Evolutionary conservation across 2,797 vertebrate species (phyloP).

Genomic region (Chloroceryle inda): DNA sequence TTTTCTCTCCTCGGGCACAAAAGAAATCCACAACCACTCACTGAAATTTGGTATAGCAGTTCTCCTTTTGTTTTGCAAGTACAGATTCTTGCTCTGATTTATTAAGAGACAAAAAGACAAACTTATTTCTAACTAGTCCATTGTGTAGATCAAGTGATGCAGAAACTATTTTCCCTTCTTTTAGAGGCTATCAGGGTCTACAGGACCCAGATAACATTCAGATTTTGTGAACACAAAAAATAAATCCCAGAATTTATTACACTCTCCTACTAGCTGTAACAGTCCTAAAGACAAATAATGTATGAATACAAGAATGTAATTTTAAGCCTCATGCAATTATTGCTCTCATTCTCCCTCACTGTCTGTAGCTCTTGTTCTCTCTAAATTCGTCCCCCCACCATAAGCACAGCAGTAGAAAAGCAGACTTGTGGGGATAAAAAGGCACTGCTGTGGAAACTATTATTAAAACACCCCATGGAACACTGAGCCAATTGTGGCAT

Average conservation of each 20-base stretch:
- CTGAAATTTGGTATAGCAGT: background rate
- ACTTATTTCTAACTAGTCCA: conserved; percentile 37
- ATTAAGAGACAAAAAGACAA: conserved; percentile 53
- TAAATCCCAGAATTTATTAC: conserved; percentile 39
- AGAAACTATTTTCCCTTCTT: conserved; percentile 53
- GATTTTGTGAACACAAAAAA: conserved; percentile 9
- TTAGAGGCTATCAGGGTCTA: background rate
- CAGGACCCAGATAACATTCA: conserved; percentile 34
- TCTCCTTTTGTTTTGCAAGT: conserved; percentile 17
- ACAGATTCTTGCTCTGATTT: conserved; percentile 3
- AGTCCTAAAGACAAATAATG: conserved; percentile 10
- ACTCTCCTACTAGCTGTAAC: background rate
- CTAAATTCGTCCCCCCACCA: background rate
- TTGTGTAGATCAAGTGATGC: conserved; percentile 9
- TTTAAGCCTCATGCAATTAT: conserved; percentile 37
- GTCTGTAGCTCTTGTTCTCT: background rate
- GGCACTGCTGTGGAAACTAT: conserved; percentile 29
- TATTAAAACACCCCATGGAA: conserved; percentile 64
- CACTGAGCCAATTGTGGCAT: conserved; percentile 21
- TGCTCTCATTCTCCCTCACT: background rate
- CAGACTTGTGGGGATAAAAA: conserved; percentile 62
- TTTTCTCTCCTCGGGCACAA: background rate
- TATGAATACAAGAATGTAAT: conserved; percentile 18
- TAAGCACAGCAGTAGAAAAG: conserved; percentile 28
- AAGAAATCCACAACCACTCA: background rate